Percentiles rank a stretch among this genome's conserved stretches.
Evolutionary conservation across 2,113 vertebrate species (phyloP).

Genomic region (Prochilodus magdalenae): DNA sequence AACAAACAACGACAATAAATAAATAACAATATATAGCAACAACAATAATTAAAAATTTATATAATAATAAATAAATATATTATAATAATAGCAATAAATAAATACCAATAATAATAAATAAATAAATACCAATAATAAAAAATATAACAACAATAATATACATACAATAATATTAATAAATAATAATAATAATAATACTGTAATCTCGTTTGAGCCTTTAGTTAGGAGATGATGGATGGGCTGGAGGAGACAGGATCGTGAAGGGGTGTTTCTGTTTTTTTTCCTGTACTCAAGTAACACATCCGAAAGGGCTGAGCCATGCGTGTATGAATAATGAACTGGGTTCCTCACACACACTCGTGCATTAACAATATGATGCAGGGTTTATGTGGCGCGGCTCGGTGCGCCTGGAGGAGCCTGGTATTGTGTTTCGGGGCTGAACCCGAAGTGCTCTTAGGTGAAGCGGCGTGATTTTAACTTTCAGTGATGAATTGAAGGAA

Average conservation of each 20-base stretch:
- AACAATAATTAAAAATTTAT: no score
- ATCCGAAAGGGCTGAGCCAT: not conserved
- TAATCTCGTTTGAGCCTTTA: not conserved
- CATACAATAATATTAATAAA: not conserved
- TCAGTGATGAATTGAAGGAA: constrained; percentile 60
- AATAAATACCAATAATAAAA: no score
- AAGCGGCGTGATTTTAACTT: constrained; percentile 40
- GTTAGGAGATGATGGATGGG: not conserved
- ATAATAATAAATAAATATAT: no score
- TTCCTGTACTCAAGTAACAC: not conserved
- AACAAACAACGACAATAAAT: no score
- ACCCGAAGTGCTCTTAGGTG: constrained; percentile 12
- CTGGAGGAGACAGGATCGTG: not conserved
- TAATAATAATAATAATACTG: not conserved
- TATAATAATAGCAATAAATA: no score
- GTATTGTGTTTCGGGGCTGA: not conserved
- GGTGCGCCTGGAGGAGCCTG: not conserved
- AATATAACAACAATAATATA: no score
- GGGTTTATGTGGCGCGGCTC: not conserved
- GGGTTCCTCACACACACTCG: not conserved
- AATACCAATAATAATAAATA: no score
- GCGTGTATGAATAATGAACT: not conserved
- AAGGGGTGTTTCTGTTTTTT: not conserved
- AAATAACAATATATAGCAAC: no score
- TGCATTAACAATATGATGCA: not conserved